Evolutionary conservation across 53 echinoderm and acorn worm species (phyloP).

Genomic region (Astropecten irregularis): DNA sequence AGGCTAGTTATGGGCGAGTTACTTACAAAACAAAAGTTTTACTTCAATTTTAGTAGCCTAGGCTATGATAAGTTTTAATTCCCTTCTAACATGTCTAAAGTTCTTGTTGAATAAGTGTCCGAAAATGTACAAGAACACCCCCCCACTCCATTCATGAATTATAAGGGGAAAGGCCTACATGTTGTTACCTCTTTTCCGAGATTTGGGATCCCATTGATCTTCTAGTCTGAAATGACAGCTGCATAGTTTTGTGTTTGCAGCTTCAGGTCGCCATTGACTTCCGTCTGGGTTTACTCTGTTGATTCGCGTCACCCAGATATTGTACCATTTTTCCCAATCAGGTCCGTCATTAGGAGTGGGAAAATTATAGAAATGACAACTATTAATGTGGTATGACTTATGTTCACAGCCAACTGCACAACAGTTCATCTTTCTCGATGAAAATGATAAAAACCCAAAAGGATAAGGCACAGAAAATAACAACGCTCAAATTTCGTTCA

Average conservation of each 20-base stretch:
- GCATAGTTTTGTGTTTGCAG: conserved; percentile 20
- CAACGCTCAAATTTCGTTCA: no score
- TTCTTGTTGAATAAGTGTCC: no score
- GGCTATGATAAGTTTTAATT: no score
- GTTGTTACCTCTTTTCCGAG: conserved; percentile 52
- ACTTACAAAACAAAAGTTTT: no score
- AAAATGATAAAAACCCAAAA: no score
- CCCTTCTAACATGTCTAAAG: no score
- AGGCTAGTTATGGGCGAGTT: no score
- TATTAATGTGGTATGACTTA: neutral
- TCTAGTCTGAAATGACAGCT: conserved; percentile 43
- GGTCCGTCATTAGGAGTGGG: conserved; percentile 52
- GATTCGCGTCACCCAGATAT: conserved; percentile 43
- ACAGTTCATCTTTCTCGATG: conserved; percentile 20
- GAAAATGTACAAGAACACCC: no score
- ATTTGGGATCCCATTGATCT: conserved; percentile 53
- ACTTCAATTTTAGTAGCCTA: no score
- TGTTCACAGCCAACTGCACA: conserved; percentile 38
- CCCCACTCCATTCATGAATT: no score
- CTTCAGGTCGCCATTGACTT: conserved; percentile 25
- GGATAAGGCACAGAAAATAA: no score
- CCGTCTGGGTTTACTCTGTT: conserved; percentile 33
- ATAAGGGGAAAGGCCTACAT: no score
- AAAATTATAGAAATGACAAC: conserved; percentile 45
- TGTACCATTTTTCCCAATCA: conserved; percentile 50